Conservation (phyloP, 2,888 invertebrate genomes). For the Melipona bicolor region DNA sequence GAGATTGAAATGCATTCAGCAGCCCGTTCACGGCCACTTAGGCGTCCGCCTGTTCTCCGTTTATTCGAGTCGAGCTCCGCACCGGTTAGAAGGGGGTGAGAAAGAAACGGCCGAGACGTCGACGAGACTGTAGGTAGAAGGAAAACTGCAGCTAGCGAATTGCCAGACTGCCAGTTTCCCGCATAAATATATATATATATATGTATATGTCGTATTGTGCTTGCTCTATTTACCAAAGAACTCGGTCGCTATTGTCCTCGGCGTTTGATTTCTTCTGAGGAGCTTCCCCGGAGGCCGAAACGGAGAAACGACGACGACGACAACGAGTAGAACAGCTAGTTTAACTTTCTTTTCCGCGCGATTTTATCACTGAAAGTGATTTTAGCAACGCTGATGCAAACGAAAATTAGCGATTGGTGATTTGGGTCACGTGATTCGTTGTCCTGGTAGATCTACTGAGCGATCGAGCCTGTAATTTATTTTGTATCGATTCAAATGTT, state of each 20-base stretch:
- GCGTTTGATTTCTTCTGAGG: slow-evolving; percentile 58
- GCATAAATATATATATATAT: slow-evolving; percentile 51
- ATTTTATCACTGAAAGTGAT: too few species aligned
- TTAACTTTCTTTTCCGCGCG: slow-evolving; percentile 67
- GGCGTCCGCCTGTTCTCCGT: slow-evolving; percentile 40
- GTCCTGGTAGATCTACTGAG: too few species aligned
- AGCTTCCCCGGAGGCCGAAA: slow-evolving; percentile 18
- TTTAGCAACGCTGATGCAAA: too few species aligned
- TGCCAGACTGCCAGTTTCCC: slow-evolving; percentile 52
- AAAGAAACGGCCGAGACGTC: slow-evolving; percentile 47
- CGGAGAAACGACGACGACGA: slow-evolving; percentile 2
- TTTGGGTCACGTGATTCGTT: too few species aligned
- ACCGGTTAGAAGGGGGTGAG: not conserved
- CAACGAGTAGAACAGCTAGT: slow-evolving; percentile 32
- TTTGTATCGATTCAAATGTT: too few species aligned
- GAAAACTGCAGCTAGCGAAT: slow-evolving; percentile 29
- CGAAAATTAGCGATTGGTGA: too few species aligned
- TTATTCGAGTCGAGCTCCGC: slow-evolving; percentile 29
- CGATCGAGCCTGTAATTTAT: too few species aligned
- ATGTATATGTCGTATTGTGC: slow-evolving; percentile 55
- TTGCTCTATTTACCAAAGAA: slow-evolving; percentile 61
- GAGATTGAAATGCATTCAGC: slow-evolving; percentile 74
- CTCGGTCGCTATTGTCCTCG: slow-evolving; percentile 56
- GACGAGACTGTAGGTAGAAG: slow-evolving; percentile 20
- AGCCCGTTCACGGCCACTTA: slow-evolving; percentile 68